Conservation (phyloP, 2,113 vertebrate species). For the Polyodon spathula region DNA sequence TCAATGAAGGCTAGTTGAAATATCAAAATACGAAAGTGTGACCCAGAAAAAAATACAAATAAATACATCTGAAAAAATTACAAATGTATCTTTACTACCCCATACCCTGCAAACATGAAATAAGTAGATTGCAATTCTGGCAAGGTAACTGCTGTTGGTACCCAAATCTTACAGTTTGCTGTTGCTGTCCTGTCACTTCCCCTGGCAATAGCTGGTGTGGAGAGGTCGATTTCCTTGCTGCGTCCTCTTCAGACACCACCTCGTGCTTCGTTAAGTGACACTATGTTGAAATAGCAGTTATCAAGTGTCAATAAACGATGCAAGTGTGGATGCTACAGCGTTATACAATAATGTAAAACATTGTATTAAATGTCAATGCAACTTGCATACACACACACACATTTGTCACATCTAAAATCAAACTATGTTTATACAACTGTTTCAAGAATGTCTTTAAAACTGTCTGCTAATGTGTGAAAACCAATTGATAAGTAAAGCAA, state of each 20-base stretch:
- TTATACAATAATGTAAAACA: neutral
- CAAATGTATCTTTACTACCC: slow-evolving; percentile 14
- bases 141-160: slow-evolving; percentile 20
- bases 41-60: slow-evolving; percentile 17
- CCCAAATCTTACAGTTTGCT: slow-evolving; percentile 41
- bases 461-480: no score
- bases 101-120: slow-evolving; percentile 24
- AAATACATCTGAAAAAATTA: slow-evolving; percentile 3
- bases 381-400: no score
- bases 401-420: no score
- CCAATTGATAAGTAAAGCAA: no score
- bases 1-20: slow-evolving; percentile 22
- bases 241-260: slow-evolving; percentile 45
- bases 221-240: slow-evolving; percentile 40
- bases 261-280: slow-evolving; percentile 52
- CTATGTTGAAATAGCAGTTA: slow-evolving; percentile 48
- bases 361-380: no score
- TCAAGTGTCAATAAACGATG: slow-evolving; percentile 25
- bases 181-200: slow-evolving; percentile 41
- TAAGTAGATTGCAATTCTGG: slow-evolving; percentile 27
- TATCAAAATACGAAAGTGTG: slow-evolving; percentile 1
- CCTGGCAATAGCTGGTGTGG: slow-evolving; percentile 42
- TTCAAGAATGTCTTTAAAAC: no score
- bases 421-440: no score
- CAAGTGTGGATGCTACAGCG: slow-evolving; percentile 9